phyloP scores from a whole-genome alignment of 1,140 invertebrate species.

The Elysia chlorotica region DNA sequence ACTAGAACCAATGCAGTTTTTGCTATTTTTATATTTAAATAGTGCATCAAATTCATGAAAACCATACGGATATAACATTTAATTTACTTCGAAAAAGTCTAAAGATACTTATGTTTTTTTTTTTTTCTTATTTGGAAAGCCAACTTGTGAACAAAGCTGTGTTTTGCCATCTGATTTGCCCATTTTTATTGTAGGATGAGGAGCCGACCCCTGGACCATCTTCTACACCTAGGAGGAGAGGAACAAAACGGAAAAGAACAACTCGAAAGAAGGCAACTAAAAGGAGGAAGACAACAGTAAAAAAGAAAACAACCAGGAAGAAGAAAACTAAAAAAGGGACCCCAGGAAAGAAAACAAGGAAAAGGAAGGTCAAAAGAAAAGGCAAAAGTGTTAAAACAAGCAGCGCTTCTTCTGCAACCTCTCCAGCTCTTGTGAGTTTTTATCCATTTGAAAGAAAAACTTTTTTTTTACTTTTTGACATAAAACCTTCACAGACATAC shows the following conservation, averaged over 20 bases:
- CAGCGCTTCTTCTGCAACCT: not conserved
- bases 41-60: too few relatives aligned
- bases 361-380: constrained; percentile 28
- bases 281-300: constrained; percentile 22
- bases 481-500: too few relatives aligned
- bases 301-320: constrained; percentile 25
- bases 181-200: constrained; percentile 23
- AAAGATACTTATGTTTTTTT: too few relatives aligned
- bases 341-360: constrained; percentile 45
- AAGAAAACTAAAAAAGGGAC: constrained; percentile 37
- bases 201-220: not conserved
- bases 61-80: too few relatives aligned
- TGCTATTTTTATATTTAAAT: too few relatives aligned
- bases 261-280: constrained; percentile 26
- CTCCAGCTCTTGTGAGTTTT: not conserved
- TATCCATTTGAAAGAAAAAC: too few relatives aligned
- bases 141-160: too few relatives aligned
- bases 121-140: too few relatives aligned
- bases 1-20: too few relatives aligned
- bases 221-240: constrained; percentile 16
- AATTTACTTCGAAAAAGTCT: too few relatives aligned
- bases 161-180: too few relatives aligned
- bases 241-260: constrained; percentile 28
- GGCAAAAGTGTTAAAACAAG: constrained; percentile 31
- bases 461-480: too few relatives aligned